These are phyloP conservation scores for Ecdyonurus torrentis DNA, from an alignment of 2,888 invertebrate species.

Conservation along the genomic window DNA sequence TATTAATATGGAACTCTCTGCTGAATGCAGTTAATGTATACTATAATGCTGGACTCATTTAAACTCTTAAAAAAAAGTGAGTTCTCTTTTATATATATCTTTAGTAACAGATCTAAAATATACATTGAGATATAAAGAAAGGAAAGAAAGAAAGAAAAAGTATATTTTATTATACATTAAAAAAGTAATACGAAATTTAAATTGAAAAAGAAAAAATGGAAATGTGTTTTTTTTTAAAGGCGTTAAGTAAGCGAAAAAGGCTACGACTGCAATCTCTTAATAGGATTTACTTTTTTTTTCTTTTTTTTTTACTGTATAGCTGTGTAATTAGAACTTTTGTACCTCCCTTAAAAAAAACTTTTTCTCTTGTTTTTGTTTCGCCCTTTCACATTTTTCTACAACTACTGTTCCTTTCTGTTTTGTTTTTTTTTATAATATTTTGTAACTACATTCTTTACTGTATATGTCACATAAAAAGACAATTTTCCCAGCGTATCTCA, in stretches of 20 bases:
- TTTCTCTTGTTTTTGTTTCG: conserved; percentile 1
- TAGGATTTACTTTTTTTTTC: neutral
- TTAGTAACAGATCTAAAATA: neutral
- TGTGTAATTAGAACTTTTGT: neutral
- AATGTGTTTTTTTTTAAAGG: neutral
- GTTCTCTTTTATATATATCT: neutral
- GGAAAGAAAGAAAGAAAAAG: neutral
- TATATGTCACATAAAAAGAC: neutral
- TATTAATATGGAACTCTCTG: no score
- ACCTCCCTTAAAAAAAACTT: neutral
- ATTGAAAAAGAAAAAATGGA: neutral
- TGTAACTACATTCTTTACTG: neutral
- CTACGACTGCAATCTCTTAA: neutral
- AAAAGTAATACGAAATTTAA: neutral
- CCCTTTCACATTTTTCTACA: neutral
- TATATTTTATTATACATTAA: no score
- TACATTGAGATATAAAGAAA: neutral
- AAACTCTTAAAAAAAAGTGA: neutral
- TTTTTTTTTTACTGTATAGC: no score
- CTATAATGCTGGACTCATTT: neutral
- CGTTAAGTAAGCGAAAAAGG: neutral
- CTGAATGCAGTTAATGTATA: no score
- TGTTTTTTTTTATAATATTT: neutral
- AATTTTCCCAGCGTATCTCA: neutral
- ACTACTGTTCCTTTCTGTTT: neutral